Percentiles rank a stretch among this genome's conserved stretches.
These are phyloP conservation scores for Vimba vimba DNA, from an alignment of 2,113 vertebrate genomes.

Conservation along the genomic window DNA sequence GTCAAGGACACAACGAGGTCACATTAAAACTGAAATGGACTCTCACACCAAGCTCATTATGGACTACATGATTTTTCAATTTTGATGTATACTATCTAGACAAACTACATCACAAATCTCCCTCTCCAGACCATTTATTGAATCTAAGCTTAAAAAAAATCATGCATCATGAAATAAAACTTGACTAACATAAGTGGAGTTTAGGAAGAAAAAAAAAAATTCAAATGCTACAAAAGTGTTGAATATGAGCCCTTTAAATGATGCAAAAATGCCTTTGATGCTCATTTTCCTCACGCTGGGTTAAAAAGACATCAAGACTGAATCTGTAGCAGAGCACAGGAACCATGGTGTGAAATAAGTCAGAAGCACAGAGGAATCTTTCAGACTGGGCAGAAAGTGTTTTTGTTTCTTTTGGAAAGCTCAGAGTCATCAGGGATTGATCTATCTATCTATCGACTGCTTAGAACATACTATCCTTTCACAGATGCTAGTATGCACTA, in stretches of 20 bases:
- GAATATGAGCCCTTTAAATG: neutral
- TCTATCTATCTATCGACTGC: neutral
- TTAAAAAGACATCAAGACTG: neutral
- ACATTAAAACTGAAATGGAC: neutral
- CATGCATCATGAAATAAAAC: neutral
- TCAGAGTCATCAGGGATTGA: neutral
- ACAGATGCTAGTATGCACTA: neutral
- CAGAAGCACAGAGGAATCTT: no score
- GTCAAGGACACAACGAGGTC: constrained; percentile 17
- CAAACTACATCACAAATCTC: constrained; percentile 10
- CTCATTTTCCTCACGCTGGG: neutral
- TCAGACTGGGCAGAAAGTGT: neutral
- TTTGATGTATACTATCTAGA: neutral
- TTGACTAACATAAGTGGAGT: neutral
- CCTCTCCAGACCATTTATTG: neutral
- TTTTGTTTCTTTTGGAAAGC: neutral
- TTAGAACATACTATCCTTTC: neutral
- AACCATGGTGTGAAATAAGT: neutral
- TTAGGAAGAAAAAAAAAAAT: neutral
- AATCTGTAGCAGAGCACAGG: constrained; percentile 7
- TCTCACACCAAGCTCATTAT: constrained; percentile 6
- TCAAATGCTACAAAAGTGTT: neutral
- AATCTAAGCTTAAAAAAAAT: neutral
- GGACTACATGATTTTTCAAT: neutral
- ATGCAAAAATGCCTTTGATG: constrained; percentile 21